phyloP scores from a whole-genome alignment of 2,797 vertebrate genomes.

The Pogoniulus pusillus region DNA sequence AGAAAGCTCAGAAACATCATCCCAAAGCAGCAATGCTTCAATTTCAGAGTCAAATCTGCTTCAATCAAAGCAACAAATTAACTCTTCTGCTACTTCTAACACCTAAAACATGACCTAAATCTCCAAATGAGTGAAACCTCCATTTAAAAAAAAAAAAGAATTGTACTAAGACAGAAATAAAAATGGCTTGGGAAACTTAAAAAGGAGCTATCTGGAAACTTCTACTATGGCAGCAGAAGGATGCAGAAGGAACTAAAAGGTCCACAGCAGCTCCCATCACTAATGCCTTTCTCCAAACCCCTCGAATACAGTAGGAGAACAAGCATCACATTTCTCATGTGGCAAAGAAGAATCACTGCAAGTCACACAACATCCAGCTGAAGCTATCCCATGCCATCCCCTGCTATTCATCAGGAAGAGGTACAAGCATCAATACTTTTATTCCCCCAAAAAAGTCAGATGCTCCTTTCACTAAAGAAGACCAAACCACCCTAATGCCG shows the following conservation, averaged over 20 bases:
- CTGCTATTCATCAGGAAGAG: not conserved
- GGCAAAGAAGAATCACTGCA: not conserved
- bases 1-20: not conserved
- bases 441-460: not conserved
- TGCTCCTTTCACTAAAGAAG: not conserved
- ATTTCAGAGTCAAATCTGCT: not conserved
- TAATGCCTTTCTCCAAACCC: not conserved
- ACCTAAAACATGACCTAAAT: not conserved
- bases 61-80: not conserved
- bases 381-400: not conserved
- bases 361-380: slow-evolving; percentile 24
- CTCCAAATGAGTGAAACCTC: not conserved
- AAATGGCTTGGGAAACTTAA: slow-evolving; percentile 28
- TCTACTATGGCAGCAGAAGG: not conserved
- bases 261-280: not conserved
- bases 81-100: not conserved
- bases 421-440: not conserved
- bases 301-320: rapidly evolving
- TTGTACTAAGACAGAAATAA: slow-evolving; percentile 12
- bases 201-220: slow-evolving; percentile 61
- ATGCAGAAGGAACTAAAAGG: not conserved
- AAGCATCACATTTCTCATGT: rapidly evolving
- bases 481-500: rapidly evolving
- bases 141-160: not conserved
- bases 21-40: not conserved